Percentiles rank a stretch among this genome's conserved stretches.
phyloP scores from a whole-genome alignment of 2,797 vertebrate genomes.

The Sebastes matsubarae region DNA sequence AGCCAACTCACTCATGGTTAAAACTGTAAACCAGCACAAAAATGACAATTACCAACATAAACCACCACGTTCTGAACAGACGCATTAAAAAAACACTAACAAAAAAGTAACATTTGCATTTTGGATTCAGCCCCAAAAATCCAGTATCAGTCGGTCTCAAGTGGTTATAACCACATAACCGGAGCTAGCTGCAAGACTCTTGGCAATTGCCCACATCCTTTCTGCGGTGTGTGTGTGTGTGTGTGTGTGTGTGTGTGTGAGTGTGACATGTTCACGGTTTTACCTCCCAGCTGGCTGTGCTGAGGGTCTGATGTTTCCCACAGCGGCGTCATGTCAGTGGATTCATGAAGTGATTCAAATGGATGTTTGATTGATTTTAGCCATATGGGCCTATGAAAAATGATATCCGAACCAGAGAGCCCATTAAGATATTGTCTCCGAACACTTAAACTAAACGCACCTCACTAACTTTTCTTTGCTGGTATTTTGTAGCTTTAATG shows the following conservation, averaged over 20 bases:
- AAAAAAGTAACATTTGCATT: no score
- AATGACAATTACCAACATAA: no score
- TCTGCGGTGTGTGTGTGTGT: neutral
- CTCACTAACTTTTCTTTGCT: neutral
- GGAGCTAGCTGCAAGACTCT: conserved; percentile 14
- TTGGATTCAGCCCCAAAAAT: neutral
- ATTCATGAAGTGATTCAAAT: neutral
- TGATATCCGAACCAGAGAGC: neutral
- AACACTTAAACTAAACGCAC: neutral
- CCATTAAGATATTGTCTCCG: neutral
- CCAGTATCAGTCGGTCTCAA: neutral
- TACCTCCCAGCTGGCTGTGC: neutral
- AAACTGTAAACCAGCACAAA: no score
- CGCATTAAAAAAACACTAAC: no score
- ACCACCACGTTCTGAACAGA: no score
- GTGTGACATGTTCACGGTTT: conserved; percentile 14
- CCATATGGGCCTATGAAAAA: neutral
- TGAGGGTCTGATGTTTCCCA: conserved; percentile 7
- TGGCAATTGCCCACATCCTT: conserved; percentile 40
- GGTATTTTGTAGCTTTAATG: neutral
- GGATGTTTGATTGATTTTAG: neutral
- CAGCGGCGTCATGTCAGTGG: neutral
- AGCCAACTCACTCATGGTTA: no score
- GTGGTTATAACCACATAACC: conserved; percentile 3
- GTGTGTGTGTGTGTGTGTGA: neutral